Percentiles rank a stretch among this genome's conserved stretches.
Conservation (phyloP, 2,797 vertebrate species). For the Paguma larvata region DNA sequence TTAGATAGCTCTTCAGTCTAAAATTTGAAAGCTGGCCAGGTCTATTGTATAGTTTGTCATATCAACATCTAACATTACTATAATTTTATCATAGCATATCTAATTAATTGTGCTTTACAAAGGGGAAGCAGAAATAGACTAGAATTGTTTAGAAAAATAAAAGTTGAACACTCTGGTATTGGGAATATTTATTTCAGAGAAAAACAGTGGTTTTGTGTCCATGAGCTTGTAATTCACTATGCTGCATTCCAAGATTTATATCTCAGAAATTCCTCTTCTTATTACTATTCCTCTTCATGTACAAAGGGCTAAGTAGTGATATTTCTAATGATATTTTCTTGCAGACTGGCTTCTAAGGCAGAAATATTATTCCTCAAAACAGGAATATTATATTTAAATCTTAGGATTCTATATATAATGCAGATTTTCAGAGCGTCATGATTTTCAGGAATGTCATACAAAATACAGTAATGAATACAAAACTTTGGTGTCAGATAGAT, state of each 20-base stretch:
- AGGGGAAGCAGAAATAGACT: neutral
- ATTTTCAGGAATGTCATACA: neutral
- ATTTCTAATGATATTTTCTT: constrained; percentile 52
- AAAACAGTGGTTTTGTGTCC: neutral
- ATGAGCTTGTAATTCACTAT: neutral
- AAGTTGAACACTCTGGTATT: neutral
- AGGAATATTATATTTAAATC: neutral
- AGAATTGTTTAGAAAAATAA: neutral
- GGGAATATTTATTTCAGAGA: constrained; percentile 23
- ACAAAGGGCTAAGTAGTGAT: neutral
- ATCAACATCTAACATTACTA: neutral
- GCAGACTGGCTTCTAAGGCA: neutral
- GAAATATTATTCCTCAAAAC: neutral
- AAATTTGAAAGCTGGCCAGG: neutral
- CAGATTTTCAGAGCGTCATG: constrained; percentile 14
- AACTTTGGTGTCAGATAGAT: neutral
- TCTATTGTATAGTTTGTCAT: neutral
- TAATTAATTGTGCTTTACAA: constrained; percentile 6
- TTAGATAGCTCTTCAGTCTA: neutral
- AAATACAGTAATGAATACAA: neutral
- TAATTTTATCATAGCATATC: neutral
- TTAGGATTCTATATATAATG: constrained; percentile 10
- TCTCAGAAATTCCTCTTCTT: neutral
- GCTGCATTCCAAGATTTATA: neutral
- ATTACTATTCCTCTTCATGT: neutral